Conservation (phyloP, 1,140 invertebrate species). For the Drosophila obscura region DNA sequence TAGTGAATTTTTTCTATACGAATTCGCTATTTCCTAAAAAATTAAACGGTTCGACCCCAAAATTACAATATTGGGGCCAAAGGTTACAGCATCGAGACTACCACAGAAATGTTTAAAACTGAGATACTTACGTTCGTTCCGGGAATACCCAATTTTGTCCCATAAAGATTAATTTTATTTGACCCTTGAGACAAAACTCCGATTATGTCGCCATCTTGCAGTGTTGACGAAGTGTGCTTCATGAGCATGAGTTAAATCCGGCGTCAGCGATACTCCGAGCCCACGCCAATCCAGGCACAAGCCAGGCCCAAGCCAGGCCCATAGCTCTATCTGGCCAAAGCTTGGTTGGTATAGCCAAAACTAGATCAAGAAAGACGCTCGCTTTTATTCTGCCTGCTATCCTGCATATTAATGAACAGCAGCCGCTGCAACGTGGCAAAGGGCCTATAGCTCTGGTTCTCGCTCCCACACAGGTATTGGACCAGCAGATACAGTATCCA, state of each 20-base stretch:
- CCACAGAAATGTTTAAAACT: too few species aligned
- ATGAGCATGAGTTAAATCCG: conserved; percentile 87
- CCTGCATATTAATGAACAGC: conserved; percentile 96
- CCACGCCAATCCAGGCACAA: conserved; percentile 94
- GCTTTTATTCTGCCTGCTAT: conserved; percentile 93
- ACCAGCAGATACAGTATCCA: conserved; percentile 98
- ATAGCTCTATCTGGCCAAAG: conserved; percentile 95
- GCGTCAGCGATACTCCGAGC: conserved; percentile 88
- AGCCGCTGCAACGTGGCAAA: conserved; percentile 89
- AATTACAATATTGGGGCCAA: too few species aligned
- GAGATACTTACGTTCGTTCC: too few species aligned
- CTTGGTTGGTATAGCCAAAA: conserved; percentile 96
- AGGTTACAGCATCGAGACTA: too few species aligned
- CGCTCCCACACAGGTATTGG: conserved; percentile 97
- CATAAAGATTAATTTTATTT: conserved; percentile 7
- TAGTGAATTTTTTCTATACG: conserved; percentile 2
- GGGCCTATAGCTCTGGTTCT: conserved; percentile 96
- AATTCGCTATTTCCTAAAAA: too few species aligned
- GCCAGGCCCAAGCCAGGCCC: conserved; percentile 97
- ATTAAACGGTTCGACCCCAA: too few species aligned
- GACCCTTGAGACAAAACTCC: conserved; percentile 5
- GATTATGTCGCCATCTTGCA: conserved; percentile 26
- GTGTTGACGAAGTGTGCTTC: conserved; percentile 89
- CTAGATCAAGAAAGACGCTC: conserved; percentile 94
- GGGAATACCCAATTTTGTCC: too few species aligned